phyloP scores from a whole-genome alignment of 2,888 invertebrate genomes.

The Abrostola triplasia region DNA sequence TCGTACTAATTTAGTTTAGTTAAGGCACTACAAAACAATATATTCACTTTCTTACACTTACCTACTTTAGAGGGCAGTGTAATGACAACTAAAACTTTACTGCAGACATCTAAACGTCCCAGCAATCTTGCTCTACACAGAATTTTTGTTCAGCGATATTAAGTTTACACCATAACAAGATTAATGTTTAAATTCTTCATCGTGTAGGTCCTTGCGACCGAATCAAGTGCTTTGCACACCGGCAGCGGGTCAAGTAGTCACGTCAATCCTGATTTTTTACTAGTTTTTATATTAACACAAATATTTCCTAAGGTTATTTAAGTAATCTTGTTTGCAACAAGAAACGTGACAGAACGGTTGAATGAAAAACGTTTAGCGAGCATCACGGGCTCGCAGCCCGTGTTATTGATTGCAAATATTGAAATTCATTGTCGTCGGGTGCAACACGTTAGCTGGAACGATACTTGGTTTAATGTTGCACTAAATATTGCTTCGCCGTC shows the following conservation, averaged over 20 bases:
- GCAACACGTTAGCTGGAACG: not conserved
- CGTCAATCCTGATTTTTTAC: constrained; percentile 1
- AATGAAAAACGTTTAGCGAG: not conserved
- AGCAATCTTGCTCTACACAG: too few species aligned
- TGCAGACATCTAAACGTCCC: too few species aligned
- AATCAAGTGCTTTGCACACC: constrained; percentile 15
- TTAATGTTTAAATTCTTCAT: not conserved
- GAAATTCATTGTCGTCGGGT: too few species aligned
- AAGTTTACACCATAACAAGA: too few species aligned
- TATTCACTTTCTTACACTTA: too few species aligned
- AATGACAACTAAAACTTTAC: too few species aligned
- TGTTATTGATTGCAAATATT: not conserved
- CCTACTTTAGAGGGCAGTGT: too few species aligned
- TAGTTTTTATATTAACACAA: not conserved
- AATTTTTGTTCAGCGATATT: too few species aligned
- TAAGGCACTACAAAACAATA: too few species aligned
- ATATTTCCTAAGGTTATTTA: not conserved
- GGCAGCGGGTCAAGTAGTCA: constrained; percentile 11
- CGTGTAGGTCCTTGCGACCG: not conserved
- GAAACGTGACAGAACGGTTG: not conserved
- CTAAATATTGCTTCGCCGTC: too few species aligned
- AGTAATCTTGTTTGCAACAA: not conserved
- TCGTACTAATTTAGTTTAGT: too few species aligned
- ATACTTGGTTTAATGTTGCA: not conserved
- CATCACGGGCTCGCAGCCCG: not conserved